Conservation (phyloP, 2,797 vertebrate genomes). For the Naso thynnoides region DNA sequence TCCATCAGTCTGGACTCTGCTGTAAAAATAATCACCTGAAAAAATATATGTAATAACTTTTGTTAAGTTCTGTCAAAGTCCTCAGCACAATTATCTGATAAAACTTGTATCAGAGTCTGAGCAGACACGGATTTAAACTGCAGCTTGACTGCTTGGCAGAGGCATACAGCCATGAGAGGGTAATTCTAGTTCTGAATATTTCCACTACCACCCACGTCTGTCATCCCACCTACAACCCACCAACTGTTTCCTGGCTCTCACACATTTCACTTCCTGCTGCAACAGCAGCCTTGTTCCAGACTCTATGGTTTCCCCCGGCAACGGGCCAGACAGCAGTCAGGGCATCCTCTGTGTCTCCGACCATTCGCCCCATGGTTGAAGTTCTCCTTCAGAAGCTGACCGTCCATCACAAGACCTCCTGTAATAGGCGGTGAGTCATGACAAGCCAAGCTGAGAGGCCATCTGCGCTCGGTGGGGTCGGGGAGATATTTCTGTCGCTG, state of each 20-base stretch:
- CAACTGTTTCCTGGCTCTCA: slow-evolving; percentile 71
- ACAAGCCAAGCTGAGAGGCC: slow-evolving; percentile 90
- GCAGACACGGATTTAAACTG: too few species aligned
- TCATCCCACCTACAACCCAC: slow-evolving; percentile 58
- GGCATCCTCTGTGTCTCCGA: slow-evolving; percentile 70
- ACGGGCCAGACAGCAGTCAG: slow-evolving; percentile 80
- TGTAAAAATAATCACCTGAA: too few species aligned
- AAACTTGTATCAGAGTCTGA: too few species aligned
- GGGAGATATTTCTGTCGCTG: slow-evolving; percentile 85
- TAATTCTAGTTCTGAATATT: slow-evolving; percentile 63
- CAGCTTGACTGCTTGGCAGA: not conserved
- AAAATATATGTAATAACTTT: too few species aligned
- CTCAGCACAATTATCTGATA: too few species aligned
- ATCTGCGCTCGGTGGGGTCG: slow-evolving; percentile 86
- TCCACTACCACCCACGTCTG: slow-evolving; percentile 55
- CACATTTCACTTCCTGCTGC: slow-evolving; percentile 64
- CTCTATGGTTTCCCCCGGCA: slow-evolving; percentile 76
- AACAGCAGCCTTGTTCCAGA: slow-evolving; percentile 66
- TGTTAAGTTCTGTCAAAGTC: too few species aligned
- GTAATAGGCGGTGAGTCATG: slow-evolving; percentile 87
- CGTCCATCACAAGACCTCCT: slow-evolving; percentile 85
- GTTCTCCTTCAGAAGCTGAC: slow-evolving; percentile 82
- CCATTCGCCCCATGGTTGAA: slow-evolving; percentile 68
- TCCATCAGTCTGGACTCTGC: too few species aligned
- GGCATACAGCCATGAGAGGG: too few species aligned